A percentile compares a stretch with the other conserved stretches of the same genome.
Evolutionary conservation across 2,113 vertebrate species (phyloP).

Genomic region (Cryptoleucopteryx plumbea): DNA sequence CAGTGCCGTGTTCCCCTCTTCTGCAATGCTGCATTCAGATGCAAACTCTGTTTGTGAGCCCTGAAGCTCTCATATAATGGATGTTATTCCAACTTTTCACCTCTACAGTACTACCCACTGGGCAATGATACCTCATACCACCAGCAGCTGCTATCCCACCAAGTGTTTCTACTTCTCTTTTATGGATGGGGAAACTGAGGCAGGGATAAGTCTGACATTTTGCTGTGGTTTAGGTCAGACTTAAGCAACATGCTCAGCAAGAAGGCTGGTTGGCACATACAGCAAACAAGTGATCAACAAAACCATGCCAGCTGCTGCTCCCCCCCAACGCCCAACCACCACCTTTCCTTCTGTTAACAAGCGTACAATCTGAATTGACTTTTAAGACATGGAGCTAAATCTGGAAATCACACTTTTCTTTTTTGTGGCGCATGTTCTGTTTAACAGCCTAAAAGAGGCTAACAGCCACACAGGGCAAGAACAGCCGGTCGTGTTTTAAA

Average conservation of each 20-base stretch:
- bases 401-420: background rate
- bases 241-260: rapidly evolving
- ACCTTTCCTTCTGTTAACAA: background rate
- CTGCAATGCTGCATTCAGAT: background rate
- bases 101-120: background rate
- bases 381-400: background rate
- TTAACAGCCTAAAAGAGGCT: background rate
- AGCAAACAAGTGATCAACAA: background rate
- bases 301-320: background rate
- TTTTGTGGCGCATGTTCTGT: background rate
- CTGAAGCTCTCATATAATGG: background rate
- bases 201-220: background rate
- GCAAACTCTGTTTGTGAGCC: background rate
- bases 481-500: background rate
- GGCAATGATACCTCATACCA: rapidly evolving
- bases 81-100: background rate
- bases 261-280: rapidly evolving
- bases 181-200: background rate
- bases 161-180: background rate
- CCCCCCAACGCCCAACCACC: background rate
- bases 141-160: background rate
- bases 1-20: rapidly evolving
- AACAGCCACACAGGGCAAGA: background rate
- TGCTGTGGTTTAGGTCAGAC: background rate
- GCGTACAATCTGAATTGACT: background rate